Evolutionary conservation across 2,888 invertebrate species (phyloP), one percentile per base, ranked within the genome.

Genomic region (Macropis europaea): DNA sequence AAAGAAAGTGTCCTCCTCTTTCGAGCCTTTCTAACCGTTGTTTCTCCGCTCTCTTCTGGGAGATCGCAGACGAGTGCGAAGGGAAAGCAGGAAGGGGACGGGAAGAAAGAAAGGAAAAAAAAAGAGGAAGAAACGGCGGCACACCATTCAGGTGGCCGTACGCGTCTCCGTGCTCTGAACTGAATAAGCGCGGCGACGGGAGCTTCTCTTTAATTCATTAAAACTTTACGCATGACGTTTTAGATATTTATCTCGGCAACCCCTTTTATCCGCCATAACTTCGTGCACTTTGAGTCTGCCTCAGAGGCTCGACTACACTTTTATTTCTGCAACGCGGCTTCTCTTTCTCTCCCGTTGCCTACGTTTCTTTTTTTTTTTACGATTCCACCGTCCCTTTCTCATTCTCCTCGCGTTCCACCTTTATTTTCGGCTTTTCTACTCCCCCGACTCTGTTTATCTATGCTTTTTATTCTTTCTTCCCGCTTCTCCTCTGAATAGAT

Each of bases 171-270:
- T 11, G 15, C 62, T 50, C 59, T 45, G 61, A 64, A 61, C 73
- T 76, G 76, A 78, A 76, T 78, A 74, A 76, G 52, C 47, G 48
- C 45, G 59, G 43, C 68, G 52, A 75, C 61, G 63, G 72, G 59
- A 60, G 71, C 68, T 75, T 79, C 76, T 67, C 75, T 64, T 83
- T 81, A 82, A 83, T 83, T 83, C 82, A 83, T 83, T 82, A 83
- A 82, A 83, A 83, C 67, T 81, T 75, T 74, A 79, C 75, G 82
- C 80, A 76, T 79, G 80, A 79, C 76, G 71, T 76, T 81, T 75
- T 74, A 81, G 83, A 83, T 77, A 83, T 82, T 71, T 76, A 81
- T 76, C 79, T 69, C 77, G 63, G 73, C 76, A 70, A 72, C 72
- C 73, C 64, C 61, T 74, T 81, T 76, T 76, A 76, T 73, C 61